Evolutionary conservation across 35 echinoderm and acorn worm genomes (phyloP), one percentile per base, ranked within the genome.

Genomic region (Anneissia japonica): DNA sequence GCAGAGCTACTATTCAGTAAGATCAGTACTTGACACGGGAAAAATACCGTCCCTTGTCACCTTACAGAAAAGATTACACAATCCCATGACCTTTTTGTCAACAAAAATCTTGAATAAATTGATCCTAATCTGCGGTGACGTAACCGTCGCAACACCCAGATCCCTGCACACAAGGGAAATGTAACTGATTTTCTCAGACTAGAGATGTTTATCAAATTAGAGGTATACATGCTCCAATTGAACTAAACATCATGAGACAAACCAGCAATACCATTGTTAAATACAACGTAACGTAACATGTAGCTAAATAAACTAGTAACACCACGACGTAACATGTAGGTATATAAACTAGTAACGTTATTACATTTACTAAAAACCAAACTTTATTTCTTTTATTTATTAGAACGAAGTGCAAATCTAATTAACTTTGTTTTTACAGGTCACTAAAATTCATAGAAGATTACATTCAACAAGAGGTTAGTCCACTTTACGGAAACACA

Each of bases 361-460:
- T n/a, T n/a, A n/a, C n/a, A n/a, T n/a, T n/a, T n/a, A n/a, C n/a
- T n/a, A n/a, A n/a, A n/a, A n/a, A n/a, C n/a, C n/a, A n/a, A n/a
- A n/a, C n/a, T n/a, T n/a, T n/a, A n/a, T n/a, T n/a, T n/a, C n/a
- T n/a, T n/a, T n/a, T n/a, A n/a, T n/a, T n/a, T n/a, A n/a, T n/a
- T n/a, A n/a, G n/a, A n/a, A n/a, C n/a, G n/a, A n/a, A n/a, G n/a
- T n/a, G n/a, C 76, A 19, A 33, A 31, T 87, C 19, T 34, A 30
- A 1, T 78, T 83, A 35, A 31, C 26, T 0, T 77, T 77, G 32
- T 79, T 55, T 46, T 34, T 32, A 16, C 82, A 99, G 96, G 88
- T 90, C 91, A 38, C 84, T 99, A 21, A 83, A 88, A 73, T 99
- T 93, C 77, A 99, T 99, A 64, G 96, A 99, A 86, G 83, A 94